Conservation (phyloP, 2,113 vertebrate species). For the Phylloscopus trochiloides region DNA sequence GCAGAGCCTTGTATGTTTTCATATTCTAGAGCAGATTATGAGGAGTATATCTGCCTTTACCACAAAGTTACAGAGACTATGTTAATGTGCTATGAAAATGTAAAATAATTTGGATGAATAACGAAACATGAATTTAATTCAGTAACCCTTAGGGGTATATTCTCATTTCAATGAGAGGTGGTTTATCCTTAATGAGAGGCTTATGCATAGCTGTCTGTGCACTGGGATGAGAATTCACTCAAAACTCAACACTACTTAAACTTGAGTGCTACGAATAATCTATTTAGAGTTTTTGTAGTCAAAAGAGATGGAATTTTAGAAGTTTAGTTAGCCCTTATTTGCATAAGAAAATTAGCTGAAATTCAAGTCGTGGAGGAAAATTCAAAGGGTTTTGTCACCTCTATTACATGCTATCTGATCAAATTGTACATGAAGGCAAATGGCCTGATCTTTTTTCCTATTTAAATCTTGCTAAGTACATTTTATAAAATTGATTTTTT, state of each 20-base stretch:
- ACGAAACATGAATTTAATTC: constrained; percentile 30
- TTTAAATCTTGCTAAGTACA: neutral
- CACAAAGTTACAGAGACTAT: neutral
- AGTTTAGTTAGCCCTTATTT: constrained; percentile 42
- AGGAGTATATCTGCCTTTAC: neutral
- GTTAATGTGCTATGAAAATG: constrained; percentile 4
- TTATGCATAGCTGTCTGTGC: constrained; percentile 16
- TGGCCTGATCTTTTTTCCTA: neutral
- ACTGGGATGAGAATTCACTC: constrained; percentile 6
- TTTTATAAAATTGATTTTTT: neutral
- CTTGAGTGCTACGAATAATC: neutral
- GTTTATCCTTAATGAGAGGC: constrained; percentile 48
- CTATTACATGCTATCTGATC: constrained; percentile 41
- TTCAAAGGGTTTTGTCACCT: constrained; percentile 25
- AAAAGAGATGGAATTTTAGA: constrained; percentile 20
- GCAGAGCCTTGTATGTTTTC: neutral
- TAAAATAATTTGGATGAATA: constrained; percentile 29
- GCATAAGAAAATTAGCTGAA: constrained; percentile 47
- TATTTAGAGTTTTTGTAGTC: constrained; percentile 39
- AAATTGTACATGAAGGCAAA: constrained; percentile 5
- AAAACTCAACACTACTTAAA: constrained; percentile 24
- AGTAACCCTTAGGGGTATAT: constrained; percentile 17
- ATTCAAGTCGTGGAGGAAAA: neutral
- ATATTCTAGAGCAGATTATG: neutral
- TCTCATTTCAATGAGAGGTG: neutral